Evolutionary conservation across 2,888 invertebrate genomes (phyloP).

Genomic region (Xestia sexstrigata): DNA sequence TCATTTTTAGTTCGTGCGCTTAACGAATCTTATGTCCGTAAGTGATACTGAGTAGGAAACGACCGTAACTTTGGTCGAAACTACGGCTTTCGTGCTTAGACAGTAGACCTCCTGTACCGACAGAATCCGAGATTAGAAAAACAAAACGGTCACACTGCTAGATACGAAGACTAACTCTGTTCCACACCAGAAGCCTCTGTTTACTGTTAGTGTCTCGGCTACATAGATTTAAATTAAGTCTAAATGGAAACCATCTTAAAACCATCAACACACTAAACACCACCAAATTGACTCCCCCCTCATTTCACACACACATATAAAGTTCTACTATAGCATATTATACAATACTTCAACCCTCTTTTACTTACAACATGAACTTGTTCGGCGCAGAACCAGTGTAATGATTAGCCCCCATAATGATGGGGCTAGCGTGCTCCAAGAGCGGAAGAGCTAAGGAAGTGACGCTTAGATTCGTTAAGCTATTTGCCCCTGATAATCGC

Average conservation of each 20-base stretch:
- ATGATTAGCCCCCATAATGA: conserved; percentile 53
- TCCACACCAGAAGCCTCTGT: neutral
- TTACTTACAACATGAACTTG: conserved; percentile 41
- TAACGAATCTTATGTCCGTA: too few relatives aligned
- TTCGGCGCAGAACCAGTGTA: conserved; percentile 50
- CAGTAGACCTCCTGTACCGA: too few relatives aligned
- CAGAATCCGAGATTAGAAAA: too few relatives aligned
- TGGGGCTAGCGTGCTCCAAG: conserved; percentile 69
- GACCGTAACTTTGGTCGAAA: too few relatives aligned
- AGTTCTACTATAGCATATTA: neutral
- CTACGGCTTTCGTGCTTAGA: too few relatives aligned
- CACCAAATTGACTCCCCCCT: neutral
- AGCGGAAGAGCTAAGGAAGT: conserved; percentile 79
- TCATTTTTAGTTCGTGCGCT: too few relatives aligned
- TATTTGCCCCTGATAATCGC: conserved; percentile 75
- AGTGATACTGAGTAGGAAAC: too few relatives aligned
- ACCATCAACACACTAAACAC: neutral
- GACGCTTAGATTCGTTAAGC: conserved; percentile 78
- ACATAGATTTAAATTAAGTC: neutral
- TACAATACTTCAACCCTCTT: conserved; percentile 9
- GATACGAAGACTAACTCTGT: neutral
- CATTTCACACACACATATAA: neutral
- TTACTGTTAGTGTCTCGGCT: neutral
- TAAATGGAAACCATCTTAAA: neutral
- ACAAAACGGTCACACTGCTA: neutral